Conservation (phyloP, 1,140 invertebrate species). For the Leptinotarsa lineolata region DNA sequence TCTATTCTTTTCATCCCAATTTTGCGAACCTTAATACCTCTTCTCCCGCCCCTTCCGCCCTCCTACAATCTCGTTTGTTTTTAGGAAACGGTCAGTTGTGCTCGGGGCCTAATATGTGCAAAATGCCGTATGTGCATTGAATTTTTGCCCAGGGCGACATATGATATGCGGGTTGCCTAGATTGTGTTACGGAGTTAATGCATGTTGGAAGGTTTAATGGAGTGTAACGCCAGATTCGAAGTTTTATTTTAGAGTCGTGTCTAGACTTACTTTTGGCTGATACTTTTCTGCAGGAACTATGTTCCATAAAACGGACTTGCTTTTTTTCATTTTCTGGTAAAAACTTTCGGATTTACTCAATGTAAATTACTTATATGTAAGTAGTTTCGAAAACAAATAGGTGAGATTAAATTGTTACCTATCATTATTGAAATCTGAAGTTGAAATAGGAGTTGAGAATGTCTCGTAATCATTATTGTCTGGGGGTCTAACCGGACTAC, state of each 20-base stretch:
- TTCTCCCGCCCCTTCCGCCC: not conserved
- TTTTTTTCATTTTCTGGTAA: not conserved
- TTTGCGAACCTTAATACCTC: not conserved
- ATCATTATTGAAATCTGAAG: no score
- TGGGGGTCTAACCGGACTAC: no score
- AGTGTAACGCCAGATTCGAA: not conserved
- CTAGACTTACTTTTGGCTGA: not conserved
- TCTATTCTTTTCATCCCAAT: not conserved
- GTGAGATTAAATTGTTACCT: no score
- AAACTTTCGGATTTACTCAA: no score
- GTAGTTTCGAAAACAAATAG: no score
- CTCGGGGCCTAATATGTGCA: not conserved
- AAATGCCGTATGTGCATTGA: not conserved
- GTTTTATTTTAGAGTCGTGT: not conserved
- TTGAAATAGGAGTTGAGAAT: no score
- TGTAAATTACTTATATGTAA: no score
- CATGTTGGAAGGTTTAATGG: not conserved
- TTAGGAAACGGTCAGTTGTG: not conserved
- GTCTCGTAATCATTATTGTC: no score
- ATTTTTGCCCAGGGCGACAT: not conserved
- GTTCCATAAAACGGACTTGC: not conserved
- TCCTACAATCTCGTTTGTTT: not conserved
- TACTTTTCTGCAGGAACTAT: not conserved
- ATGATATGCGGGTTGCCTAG: slow-evolving; percentile 2
- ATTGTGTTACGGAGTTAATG: not conserved